Base-by-base conservation (phyloP, 1,140 invertebrate species). In the Apis mellifera region DNA sequence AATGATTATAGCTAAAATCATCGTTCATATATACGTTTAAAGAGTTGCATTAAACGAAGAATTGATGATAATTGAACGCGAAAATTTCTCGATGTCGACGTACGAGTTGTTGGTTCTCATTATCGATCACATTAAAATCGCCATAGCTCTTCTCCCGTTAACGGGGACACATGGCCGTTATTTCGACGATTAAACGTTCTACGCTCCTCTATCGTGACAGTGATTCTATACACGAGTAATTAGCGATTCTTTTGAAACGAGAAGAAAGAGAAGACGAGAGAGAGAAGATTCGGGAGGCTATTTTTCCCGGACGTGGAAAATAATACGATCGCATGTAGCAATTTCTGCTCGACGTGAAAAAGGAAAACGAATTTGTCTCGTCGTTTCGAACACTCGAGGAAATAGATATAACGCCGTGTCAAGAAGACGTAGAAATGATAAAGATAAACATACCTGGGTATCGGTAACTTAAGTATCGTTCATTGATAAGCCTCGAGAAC, bases 61-160 rank as follows among this genome's bases (percentile, higher is more conserved):
- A 5, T 64, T 7, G 66, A 54, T 48, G 19, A 21, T 13, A 23
- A 9, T 2, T 19, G 48, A 15, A 13, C 19, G 68, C 9, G 8
- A 79, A 65, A 26, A 59, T 32, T 64, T 17, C 26, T 26, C 1
- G 26, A 17, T 17, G 48, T 21, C 7, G 57, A 13, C 9, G 57
- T 2, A 19, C 9, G 0, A 12, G 54, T 59, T 17, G 54, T 59
- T 17, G 52, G 1, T 52, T n/a, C 69, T 55, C 57, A 55, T 64
- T 79, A 64, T 72, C 69, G 26, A 73, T 54, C 32, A 32, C 32
- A 72, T 79, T 72, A 55, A 79, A 79, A 50, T 50, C 4, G 8
- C 9, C 9, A 9, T 19, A 50, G 23, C 60, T 7, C 26, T 7
- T 48, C 42, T 48, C 42, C 7, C 59, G 26, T 79, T 79, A 79